Conservation (phyloP, 2,113 vertebrate species). For the Cyprinodon brontotheroides region DNA sequence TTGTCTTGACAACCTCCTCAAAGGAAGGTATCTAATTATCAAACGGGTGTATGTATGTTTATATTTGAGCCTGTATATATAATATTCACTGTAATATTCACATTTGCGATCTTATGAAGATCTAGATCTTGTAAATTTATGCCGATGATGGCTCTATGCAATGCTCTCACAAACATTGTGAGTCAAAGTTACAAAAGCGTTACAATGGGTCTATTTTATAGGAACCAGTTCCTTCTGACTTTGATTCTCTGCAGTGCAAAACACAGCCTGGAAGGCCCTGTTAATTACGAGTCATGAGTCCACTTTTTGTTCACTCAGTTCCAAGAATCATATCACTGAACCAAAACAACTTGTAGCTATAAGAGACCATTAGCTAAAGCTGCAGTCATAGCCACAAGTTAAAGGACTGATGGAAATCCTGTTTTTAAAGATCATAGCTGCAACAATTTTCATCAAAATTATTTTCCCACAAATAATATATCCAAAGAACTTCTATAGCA, state of each 20-base stretch:
- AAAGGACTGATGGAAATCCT: background rate
- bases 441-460: no score
- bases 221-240: background rate
- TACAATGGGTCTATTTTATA: background rate
- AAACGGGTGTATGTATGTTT: no score
- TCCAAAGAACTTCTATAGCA: no score
- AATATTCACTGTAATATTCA: no score
- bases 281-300: slow-evolving; percentile 30
- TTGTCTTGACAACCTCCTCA: no score
- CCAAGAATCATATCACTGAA: background rate
- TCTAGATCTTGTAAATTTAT: background rate
- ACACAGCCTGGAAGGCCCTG: slow-evolving; percentile 11
- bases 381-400: background rate
- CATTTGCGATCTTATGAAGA: no score
- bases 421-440: background rate
- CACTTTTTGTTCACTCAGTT: background rate
- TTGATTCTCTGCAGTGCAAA: background rate
- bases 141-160: background rate
- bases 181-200: background rate
- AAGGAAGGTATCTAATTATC: no score
- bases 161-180: background rate
- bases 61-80: no score
- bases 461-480: no score
- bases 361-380: slow-evolving; percentile 7
- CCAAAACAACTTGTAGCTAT: slow-evolving; percentile 10